Conservation (phyloP, 2,797 vertebrate genomes). For the Semotilus atromaculatus region DNA sequence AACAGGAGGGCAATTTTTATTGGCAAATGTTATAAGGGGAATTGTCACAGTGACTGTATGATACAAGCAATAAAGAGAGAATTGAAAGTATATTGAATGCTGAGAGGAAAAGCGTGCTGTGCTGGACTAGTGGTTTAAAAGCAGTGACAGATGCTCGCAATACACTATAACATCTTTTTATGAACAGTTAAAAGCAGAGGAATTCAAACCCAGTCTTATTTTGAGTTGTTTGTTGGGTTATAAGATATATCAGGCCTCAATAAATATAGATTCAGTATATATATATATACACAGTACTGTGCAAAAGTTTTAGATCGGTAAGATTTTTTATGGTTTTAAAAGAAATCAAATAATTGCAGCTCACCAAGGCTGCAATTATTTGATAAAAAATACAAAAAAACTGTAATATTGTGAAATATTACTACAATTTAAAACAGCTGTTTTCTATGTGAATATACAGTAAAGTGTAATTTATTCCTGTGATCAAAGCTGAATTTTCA, state of each 20-base stretch:
- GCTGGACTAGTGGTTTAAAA: constrained; percentile 3
- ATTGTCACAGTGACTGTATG: constrained; percentile 42
- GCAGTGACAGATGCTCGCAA: constrained; percentile 7
- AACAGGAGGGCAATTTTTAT: constrained; percentile 42
- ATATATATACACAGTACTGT: too few relatives aligned
- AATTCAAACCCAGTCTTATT: constrained; percentile 1
- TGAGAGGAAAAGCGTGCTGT: background rate
- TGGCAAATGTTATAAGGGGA: constrained; percentile 41
- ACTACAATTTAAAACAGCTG: too few relatives aligned
- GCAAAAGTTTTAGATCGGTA: too few relatives aligned
- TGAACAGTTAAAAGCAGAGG: background rate
- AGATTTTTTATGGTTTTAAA: too few relatives aligned
- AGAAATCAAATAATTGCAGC: too few relatives aligned
- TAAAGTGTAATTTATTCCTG: too few relatives aligned
- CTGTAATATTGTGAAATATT: too few relatives aligned
- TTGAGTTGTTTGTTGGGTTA: background rate
- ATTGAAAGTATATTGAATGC: background rate
- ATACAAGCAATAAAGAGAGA: constrained; percentile 32
- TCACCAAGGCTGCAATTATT: too few relatives aligned
- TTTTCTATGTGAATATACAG: too few relatives aligned
- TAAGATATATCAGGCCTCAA: background rate
- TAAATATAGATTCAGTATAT: constrained; percentile 1
- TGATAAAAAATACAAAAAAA: too few relatives aligned
- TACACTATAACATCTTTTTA: constrained; percentile 1
- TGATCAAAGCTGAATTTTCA: too few relatives aligned